These are phyloP conservation scores for Leucania comma DNA, from an alignment of 2,888 invertebrate genomes.

Conservation along the genomic window DNA sequence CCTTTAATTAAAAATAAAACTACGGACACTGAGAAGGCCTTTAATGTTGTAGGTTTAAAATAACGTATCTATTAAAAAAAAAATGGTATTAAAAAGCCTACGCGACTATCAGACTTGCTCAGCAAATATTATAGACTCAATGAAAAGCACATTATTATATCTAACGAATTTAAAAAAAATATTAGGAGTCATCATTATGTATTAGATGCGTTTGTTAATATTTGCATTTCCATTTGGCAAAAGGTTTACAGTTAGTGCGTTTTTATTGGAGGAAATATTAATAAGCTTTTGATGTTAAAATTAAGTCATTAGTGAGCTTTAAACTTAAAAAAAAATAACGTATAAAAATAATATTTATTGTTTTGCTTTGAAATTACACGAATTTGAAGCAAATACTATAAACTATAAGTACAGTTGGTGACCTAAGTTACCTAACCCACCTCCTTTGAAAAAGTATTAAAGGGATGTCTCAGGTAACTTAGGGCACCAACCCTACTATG, in stretches of 20 bases:
- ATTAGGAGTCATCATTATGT: constrained; percentile 71
- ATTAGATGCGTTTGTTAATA: constrained; percentile 68
- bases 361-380: background rate
- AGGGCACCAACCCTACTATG: no score
- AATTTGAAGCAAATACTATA: background rate
- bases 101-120: constrained; percentile 71
- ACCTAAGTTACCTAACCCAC: no score
- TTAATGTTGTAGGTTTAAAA: constrained; percentile 64
- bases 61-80: constrained; percentile 58
- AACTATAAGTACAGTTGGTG: no score
- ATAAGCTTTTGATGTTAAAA: constrained; percentile 16
- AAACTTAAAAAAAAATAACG: background rate
- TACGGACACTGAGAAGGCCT: constrained; percentile 61
- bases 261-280: constrained; percentile 69
- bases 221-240: constrained; percentile 63
- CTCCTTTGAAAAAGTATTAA: no score
- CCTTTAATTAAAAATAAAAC: constrained; percentile 35
- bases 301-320: constrained; percentile 9
- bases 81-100: no score
- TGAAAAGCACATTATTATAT: constrained; percentile 74
- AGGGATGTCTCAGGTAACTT: no score
- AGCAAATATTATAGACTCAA: constrained; percentile 66
- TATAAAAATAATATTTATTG: background rate
- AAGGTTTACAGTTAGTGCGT: constrained; percentile 73
- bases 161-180: constrained; percentile 78